These are phyloP conservation scores for Orthonychiurus folsomi DNA, from an alignment of 2,888 invertebrate species.

Conservation along the genomic window DNA sequence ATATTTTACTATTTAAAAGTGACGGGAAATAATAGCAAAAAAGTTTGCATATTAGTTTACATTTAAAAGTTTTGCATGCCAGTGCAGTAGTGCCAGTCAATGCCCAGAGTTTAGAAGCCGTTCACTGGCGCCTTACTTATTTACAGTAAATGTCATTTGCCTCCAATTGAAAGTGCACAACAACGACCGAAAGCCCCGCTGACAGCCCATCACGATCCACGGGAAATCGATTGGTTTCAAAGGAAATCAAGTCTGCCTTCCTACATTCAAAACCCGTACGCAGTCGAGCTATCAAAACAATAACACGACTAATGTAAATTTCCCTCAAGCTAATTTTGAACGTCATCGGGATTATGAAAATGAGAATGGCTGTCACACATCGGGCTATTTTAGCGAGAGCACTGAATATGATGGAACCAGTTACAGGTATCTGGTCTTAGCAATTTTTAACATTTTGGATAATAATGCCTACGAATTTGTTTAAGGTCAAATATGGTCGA, in stretches of 20 bases:
- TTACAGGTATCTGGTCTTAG: not conserved
- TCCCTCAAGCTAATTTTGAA: too few species aligned
- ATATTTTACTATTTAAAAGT: too few species aligned
- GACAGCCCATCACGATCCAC: not conserved
- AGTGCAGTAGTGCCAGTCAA: too few species aligned
- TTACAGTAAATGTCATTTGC: conserved; percentile 33
- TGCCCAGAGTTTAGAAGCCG: too few species aligned
- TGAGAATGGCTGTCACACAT: conserved; percentile 64
- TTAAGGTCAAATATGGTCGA: too few species aligned
- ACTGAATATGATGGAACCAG: conserved; percentile 18
- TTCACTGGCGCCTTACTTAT: not conserved
- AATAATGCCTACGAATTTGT: too few species aligned
- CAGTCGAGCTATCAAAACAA: not conserved
- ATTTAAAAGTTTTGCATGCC: too few species aligned
- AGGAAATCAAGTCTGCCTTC: not conserved
- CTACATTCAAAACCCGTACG: not conserved
- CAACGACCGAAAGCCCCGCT: not conserved
- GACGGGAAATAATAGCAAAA: too few species aligned
- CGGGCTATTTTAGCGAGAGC: conserved; percentile 69
- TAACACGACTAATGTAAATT: not conserved
- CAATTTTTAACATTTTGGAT: not conserved
- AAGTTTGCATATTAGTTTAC: too few species aligned
- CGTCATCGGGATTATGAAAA: conserved; percentile 21
- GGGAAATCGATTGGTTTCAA: not conserved
- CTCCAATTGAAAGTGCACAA: conserved; percentile 23